These are phyloP conservation scores for Acleris literana DNA, from an alignment of 2,888 invertebrate genomes.

Conservation along the genomic window DNA sequence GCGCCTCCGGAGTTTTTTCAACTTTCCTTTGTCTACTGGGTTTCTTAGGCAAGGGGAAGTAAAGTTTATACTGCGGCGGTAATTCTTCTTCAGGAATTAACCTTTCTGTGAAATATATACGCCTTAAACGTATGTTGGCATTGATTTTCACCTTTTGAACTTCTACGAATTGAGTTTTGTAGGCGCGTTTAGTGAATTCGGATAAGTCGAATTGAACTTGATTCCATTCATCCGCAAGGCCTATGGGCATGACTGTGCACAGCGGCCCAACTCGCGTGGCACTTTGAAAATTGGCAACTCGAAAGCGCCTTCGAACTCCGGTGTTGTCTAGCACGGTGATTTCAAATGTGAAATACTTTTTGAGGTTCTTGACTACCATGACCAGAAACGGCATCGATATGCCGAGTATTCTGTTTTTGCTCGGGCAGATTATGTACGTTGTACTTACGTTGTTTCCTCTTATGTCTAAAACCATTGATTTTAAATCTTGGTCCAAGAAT, in stretches of 20 bases:
- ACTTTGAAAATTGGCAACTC: constrained; percentile 98
- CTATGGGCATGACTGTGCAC: constrained; percentile 98
- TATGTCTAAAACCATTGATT: constrained; percentile 97
- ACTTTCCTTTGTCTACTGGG: constrained; percentile 46
- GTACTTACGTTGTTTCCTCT: constrained; percentile 98
- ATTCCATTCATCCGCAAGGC: constrained; percentile 93
- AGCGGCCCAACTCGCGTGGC: constrained; percentile 88
- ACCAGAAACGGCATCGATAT: constrained; percentile 97
- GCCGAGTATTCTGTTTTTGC: constrained; percentile 94
- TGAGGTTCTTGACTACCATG: constrained; percentile 98
- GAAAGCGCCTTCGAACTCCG: constrained; percentile 93
- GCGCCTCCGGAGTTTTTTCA: constrained; percentile 43
- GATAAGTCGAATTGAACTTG: constrained; percentile 98
- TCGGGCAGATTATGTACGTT: constrained; percentile 96
- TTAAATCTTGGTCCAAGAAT: constrained; percentile 97
- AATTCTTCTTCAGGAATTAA: constrained; percentile 94
- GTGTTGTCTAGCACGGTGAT: constrained; percentile 92
- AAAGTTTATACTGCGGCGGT: constrained; percentile 94
- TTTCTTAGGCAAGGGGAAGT: constrained; percentile 84
- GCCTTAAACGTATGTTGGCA: constrained; percentile 96
- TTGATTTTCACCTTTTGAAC: constrained; percentile 96
- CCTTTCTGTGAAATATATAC: constrained; percentile 95
- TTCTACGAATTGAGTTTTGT: constrained; percentile 96
- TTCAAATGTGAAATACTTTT: constrained; percentile 99
- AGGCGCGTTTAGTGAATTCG: constrained; percentile 97